These are phyloP conservation scores for Drosophila rufa DNA, from an alignment of 1,140 invertebrate species.

Conservation along the genomic window DNA sequence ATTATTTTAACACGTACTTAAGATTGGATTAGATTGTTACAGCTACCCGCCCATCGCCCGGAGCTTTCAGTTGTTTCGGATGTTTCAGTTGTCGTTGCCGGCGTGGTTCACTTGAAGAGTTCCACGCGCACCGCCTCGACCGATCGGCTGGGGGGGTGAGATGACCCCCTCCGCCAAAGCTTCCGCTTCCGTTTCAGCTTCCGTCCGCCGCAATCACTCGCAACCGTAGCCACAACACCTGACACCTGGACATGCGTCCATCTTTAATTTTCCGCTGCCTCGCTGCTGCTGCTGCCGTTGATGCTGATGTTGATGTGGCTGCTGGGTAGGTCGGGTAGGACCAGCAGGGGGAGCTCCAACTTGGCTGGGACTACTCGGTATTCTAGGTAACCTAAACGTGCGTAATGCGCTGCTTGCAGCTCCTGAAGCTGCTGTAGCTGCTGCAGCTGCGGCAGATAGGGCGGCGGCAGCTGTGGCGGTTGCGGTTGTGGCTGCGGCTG, in stretches of 20 bases:
- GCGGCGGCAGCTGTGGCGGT: conserved; percentile 23
- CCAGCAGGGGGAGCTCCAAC: conserved; percentile 21
- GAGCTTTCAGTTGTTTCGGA: conserved; percentile 51
- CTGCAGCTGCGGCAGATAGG: neutral
- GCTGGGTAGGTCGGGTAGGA: conserved; percentile 9
- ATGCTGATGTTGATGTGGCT: conserved; percentile 19
- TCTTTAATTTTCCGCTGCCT: conserved; percentile 17
- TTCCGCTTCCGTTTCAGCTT: neutral
- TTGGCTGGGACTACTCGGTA: conserved; percentile 40
- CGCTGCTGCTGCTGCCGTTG: conserved; percentile 15
- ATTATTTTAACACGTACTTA: conserved; percentile 83
- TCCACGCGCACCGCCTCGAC: conserved; percentile 68
- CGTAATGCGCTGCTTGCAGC: conserved; percentile 20
- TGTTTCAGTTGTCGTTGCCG: conserved; percentile 49
- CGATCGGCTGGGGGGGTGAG: conserved; percentile 21
- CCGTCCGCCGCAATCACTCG: conserved; percentile 21
- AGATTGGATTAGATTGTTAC: conserved; percentile 83
- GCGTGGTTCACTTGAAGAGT: conserved; percentile 68
- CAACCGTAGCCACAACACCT: conserved; percentile 32
- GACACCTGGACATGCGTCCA: conserved; percentile 4
- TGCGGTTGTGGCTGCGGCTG: conserved; percentile 45
- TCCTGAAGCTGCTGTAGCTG: conserved; percentile 16
- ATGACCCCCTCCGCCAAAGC: conserved; percentile 1
- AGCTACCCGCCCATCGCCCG: conserved; percentile 79
- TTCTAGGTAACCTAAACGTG: conserved; percentile 48